A percentile compares a stretch with the other conserved stretches of the same genome.
Conservation (phyloP, 2,888 invertebrate species). For the Chymomyza procnemis region DNA sequence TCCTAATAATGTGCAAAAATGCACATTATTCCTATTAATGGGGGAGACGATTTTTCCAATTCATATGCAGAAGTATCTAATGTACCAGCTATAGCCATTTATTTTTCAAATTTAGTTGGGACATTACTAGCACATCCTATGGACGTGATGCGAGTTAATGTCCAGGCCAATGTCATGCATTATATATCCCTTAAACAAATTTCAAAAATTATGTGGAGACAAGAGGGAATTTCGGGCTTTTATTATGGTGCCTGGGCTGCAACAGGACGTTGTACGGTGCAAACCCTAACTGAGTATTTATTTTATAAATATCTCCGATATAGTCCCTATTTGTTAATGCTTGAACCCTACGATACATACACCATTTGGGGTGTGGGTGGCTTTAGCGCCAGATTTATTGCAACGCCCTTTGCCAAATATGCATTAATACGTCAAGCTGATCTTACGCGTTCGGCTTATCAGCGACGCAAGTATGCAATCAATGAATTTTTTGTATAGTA, state of each 20-base stretch:
- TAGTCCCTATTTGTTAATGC: background rate
- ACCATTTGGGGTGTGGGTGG: slow-evolving; percentile 15
- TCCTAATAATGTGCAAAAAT: background rate
- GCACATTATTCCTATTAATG: background rate
- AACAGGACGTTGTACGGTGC: background rate
- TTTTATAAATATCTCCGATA: slow-evolving; percentile 9
- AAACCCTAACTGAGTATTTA: background rate
- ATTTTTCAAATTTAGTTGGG: slow-evolving; percentile 15
- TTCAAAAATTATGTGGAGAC: slow-evolving; percentile 4
- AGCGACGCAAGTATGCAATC: slow-evolving; percentile 28
- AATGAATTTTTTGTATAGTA: background rate
- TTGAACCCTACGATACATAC: background rate
- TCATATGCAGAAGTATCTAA: background rate
- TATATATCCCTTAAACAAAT: background rate
- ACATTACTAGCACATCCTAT: slow-evolving; percentile 24
- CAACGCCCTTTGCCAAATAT: slow-evolving; percentile 32
- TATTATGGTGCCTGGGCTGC: slow-evolving; percentile 16
- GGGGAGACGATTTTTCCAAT: background rate
- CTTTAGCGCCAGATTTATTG: slow-evolving; percentile 13
- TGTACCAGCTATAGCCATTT: background rate
- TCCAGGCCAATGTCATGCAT: slow-evolving; percentile 20
- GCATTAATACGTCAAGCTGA: slow-evolving; percentile 29
- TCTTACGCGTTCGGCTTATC: slow-evolving; percentile 12
- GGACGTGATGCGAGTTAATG: slow-evolving; percentile 30
- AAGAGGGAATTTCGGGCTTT: slow-evolving; percentile 20